Conservation (phyloP, 2,888 invertebrate genomes). For the Byasa hedistus region DNA sequence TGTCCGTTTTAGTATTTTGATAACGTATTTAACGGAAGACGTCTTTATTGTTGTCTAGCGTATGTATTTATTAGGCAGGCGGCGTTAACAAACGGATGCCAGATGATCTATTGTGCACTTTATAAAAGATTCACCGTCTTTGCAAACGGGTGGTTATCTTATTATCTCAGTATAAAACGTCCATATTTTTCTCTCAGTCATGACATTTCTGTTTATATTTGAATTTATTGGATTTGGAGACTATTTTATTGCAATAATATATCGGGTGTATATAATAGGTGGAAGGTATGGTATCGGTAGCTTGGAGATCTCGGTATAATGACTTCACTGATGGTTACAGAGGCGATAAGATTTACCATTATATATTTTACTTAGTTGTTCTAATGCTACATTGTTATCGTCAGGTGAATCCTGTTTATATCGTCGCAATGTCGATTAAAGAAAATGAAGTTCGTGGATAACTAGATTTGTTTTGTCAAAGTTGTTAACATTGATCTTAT, state of each 20-base stretch:
- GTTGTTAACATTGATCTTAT: background rate
- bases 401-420: background rate
- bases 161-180: constrained; percentile 32
- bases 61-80: constrained; percentile 58
- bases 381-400: no score
- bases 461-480: background rate
- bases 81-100: constrained; percentile 61
- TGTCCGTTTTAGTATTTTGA: background rate
- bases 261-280: no score
- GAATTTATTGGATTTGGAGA: background rate
- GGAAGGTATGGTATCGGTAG: no score
- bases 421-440: no score
- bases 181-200: background rate
- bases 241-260: no score
- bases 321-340: no score
- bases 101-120: constrained; percentile 70
- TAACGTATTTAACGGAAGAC: constrained; percentile 14
- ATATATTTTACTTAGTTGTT: no score
- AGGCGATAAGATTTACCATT: no score
- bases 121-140: constrained; percentile 50
- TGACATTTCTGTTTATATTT: background rate
- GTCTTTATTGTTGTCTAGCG: constrained; percentile 36
- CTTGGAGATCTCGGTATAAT: no score
- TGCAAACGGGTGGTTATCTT: constrained; percentile 35
- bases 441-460: background rate